Evolutionary conservation across 1,140 invertebrate genomes (phyloP), one percentile per base, ranked within the genome.

Genomic region (Pemphigus obesinymphae): DNA sequence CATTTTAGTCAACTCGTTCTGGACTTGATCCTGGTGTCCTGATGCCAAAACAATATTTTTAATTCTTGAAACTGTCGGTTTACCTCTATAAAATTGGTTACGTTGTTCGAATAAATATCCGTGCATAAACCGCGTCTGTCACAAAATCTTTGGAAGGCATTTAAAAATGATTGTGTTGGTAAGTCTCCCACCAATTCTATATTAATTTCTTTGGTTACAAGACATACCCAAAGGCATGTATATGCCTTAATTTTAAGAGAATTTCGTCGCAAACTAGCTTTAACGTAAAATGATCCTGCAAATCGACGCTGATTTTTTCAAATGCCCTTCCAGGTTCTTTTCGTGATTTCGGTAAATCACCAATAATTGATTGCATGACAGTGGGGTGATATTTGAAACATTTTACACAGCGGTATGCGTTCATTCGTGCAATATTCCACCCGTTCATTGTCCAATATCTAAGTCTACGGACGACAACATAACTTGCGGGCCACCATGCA

Each of bases 191-290:
- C 80, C 3, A 82, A 26, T 53, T 82, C 63, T 11, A 70, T 37
- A 26, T 82, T 63, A 15, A 82, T 17, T 6, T 63, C 63, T 17
- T 63, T 63, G 1, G 80, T 68, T 1, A 13, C 15, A 0, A 82
- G 55, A 53, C 63, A 82, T 3, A 82, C 63, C 23, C 31, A 37
- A n/a, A n/a, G n/a, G n/a, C n/a, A n/a, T n/a, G n/a, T n/a, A n/a
- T n/a, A n/a, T n/a, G n/a, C n/a, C n/a, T n/a, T n/a, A n/a, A n/a
- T n/a, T n/a, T n/a, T n/a, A n/a, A n/a, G n/a, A n/a, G n/a, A n/a
- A n/a, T n/a, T n/a, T n/a, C n/a, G n/a, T n/a, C n/a, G n/a, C n/a
- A n/a, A n/a, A n/a, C n/a, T n/a, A n/a, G n/a, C n/a, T n/a, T n/a
- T n/a, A n/a, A n/a, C n/a, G n/a, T n/a, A n/a, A n/a, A n/a, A n/a